Percentiles rank a stretch among this genome's conserved stretches.
phyloP scores from a whole-genome alignment of 2,113 vertebrate species.

The Leptobrachium ailaonicum region DNA sequence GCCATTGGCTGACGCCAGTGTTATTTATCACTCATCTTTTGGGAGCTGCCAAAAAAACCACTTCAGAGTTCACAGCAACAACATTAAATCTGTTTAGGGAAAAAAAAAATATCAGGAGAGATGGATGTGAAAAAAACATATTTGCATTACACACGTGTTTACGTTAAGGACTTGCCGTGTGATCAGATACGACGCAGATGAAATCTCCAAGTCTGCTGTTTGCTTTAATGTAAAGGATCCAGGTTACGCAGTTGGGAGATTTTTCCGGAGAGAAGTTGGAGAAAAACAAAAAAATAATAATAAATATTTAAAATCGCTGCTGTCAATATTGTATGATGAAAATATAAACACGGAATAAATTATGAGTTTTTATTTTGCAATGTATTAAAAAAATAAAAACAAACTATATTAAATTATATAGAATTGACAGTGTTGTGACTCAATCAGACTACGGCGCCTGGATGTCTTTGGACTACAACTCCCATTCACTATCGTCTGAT shows the following conservation, averaged over 20 bases:
- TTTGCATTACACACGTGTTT: conserved; percentile 22
- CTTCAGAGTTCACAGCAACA: neutral
- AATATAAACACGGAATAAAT: no score
- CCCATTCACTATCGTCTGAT: no score
- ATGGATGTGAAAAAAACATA: conserved; percentile 25
- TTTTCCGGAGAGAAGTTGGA: neutral
- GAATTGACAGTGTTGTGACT: no score
- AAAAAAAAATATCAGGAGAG: conserved; percentile 1
- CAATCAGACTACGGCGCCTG: no score
- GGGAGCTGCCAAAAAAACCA: neutral
- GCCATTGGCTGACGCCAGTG: neutral
- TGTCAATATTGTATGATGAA: no score
- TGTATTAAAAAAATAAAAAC: no score
- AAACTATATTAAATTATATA: no score
- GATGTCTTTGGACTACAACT: no score
- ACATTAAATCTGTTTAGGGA: conserved; percentile 8
- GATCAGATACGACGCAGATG: conserved; percentile 23
- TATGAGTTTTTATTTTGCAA: no score
- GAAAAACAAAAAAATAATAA: neutral
- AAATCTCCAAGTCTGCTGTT: neutral
- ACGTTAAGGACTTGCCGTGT: conserved; percentile 1
- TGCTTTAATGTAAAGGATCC: neutral
- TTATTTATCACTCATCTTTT: neutral
- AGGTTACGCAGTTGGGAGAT: conserved; percentile 5
- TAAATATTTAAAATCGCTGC: no score